Base-by-base conservation (phyloP, 2,113 vertebrate genomes). In the Brienomyrus longianalis region DNA sequence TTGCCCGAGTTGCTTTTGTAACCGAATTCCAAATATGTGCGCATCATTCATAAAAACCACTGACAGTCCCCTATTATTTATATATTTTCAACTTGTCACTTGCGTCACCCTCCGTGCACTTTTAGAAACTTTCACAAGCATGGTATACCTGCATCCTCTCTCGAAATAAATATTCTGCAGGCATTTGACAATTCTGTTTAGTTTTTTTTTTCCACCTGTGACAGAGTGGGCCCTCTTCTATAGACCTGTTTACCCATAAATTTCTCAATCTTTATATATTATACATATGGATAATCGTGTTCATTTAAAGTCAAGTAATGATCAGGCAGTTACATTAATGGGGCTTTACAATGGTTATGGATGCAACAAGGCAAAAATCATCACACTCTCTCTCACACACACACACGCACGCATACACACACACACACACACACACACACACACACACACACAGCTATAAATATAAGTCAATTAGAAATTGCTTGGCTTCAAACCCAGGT, bases 21-120 rank as follows among this genome's bases (percentile, higher is more conserved):
- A 83, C 91, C 92, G 87, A 92, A 91, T 90, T 93, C 51, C 87
- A 93, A 89, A 90, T 83, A 84, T 90, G 88, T 92, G 93, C 95
- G 91, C 93, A 94, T 96, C 94, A 95, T 95, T 95, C 91, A 92
- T 94, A 93, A 94, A 93, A 92, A 19, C 45, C 62, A 88, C 39
- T 31, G 45, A 45, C 87, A 94, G 90, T 90, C 92, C 56, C 39
- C 59, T 48, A 47, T 66, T 62, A 13, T 66, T 74, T 47, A 47
- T 74, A 45, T 74, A 45, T 88, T 74, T 66, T 45, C 56, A 27
- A 45, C 43, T 43, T 83, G 90, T 35, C 15, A 52, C 35, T 59
- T 8, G 19, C 23, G 8, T 45, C 52, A 35, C 51, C 54, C n/a
- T 35, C 19, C 31, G 31, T 9, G 39, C 19, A 13, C 70, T 77